Evolutionary conservation across 2,888 invertebrate genomes (phyloP), one percentile per base, ranked within the genome.

Genomic region (Oligia fasciuncula): DNA sequence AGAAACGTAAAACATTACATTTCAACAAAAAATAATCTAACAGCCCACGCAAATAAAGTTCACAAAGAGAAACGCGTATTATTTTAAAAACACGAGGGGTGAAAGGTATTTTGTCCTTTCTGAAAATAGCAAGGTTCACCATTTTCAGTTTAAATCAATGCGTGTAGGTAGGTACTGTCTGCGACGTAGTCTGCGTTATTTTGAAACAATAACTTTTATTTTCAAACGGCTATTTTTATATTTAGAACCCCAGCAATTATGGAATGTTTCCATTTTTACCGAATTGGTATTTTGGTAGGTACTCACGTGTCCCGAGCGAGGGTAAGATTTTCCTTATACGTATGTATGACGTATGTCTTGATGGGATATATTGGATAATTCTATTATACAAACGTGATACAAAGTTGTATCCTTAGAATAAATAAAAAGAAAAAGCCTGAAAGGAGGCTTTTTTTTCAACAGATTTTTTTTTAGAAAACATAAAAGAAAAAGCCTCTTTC

Each of bases 111-210:
- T 57, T 57, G 11, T 57, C 54, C 54, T 57, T 68, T 29, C 76
- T 62, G 40, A 54, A 85, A 80, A 87, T 87, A 87, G 70, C 40
- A n/a, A n/a, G 46, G n/a, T 23, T 19, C 11, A 17, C 63, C 46
- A 49, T 17, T 65, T 49, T 43, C 19, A 51, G 40, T 87, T 71
- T 65, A 40, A 35, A 74, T 51, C 63, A 71, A 65, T 49, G 73
- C 4, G 65, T n/a, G n/a, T n/a, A n/a, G n/a, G n/a, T n/a, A n/a
- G n/a, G n/a, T 14, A 51, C 23, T 62, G 76, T 70, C 43, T 43
- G 49, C 76, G 67, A 76, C 77, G 83, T 69, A 23, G 51, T 23
- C 70, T 40, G 71, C 14, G 54, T 71, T 85, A 49, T 83, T 86
- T 83, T 63, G n/a, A 67, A 72, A 83, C 5, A 14, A 23, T n/a